phyloP scores from a whole-genome alignment of 2,797 vertebrate genomes.

The Channallabes apus region DNA sequence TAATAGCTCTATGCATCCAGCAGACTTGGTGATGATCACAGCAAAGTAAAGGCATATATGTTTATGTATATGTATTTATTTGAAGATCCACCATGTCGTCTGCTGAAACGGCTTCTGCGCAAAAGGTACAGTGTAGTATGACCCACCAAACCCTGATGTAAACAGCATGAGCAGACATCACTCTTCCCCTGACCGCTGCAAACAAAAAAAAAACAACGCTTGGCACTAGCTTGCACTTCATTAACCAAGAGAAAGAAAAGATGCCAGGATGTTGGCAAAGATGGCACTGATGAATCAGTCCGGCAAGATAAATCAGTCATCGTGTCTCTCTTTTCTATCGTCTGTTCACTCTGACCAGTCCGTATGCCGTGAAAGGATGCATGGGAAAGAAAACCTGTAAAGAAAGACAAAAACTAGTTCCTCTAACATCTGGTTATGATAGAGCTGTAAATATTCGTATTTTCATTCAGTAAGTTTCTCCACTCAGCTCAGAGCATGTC shows the following conservation, averaged over 20 bases:
- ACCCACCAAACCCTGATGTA: constrained; percentile 13
- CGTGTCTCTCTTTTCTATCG: constrained; percentile 19
- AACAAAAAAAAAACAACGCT: constrained; percentile 4
- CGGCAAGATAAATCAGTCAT: constrained; percentile 45
- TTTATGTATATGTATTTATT: constrained; percentile 32
- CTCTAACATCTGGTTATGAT: constrained; percentile 59
- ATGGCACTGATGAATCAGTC: too few relatives aligned
- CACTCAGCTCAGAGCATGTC: constrained; percentile 57
- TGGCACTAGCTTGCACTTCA: constrained; percentile 47
- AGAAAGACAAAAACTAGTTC: constrained; percentile 53
- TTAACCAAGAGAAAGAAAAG: constrained; percentile 39
- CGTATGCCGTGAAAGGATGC: constrained; percentile 63
- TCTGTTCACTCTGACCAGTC: constrained; percentile 45
- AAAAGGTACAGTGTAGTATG: constrained; percentile 51
- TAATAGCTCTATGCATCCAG: constrained; percentile 28
- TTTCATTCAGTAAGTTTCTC: constrained; percentile 39
- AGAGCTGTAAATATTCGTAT: constrained; percentile 70
- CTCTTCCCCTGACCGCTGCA: constrained; percentile 30
- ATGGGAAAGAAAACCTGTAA: constrained; percentile 63
- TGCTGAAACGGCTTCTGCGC: constrained; percentile 59
- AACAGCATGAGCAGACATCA: constrained; percentile 47
- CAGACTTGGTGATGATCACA: constrained; percentile 51
- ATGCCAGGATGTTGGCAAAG: constrained; percentile 15
- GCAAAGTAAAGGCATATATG: constrained; percentile 41
- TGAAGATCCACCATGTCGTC: constrained; percentile 25